Base-by-base conservation (phyloP, 1,140 invertebrate species). In the Drosophila kikkawai region DNA sequence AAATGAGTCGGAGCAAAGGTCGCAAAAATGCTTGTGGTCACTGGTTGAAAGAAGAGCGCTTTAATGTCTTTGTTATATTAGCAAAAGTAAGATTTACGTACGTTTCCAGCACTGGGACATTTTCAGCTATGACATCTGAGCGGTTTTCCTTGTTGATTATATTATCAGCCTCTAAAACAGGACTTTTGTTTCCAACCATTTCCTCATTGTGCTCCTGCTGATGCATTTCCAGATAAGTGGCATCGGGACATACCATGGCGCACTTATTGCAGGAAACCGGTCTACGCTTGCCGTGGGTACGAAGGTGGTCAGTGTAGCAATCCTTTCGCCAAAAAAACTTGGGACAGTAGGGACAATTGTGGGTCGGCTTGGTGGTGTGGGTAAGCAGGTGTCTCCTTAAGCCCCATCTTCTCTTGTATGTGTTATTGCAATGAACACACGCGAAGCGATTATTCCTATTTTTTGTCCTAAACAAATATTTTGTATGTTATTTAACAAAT, bases 341-440 rank as follows among this genome's bases (percentile, higher is more conserved):
- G 0, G 19, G 32, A 12, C 81, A 83, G 15, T 15, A 17, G 7
- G 13, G 22, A 17, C 80, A 83, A 37, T 76, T 66, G 26, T 70
- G 68, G 1, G 26, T 63, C n/a, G 65, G 75, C 22, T 82, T 48
- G 26, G 60, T 48, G 0, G 36, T 45, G 19, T 82, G 80, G 7
- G 9, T 47, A 5, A 39, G 65, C 22, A 32, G 37, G 29, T 84
- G 81, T 45, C 48, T 36, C 1, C 0, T 41, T 1, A 74, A 19
- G n/a, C 3, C 12, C 0, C 1, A 1, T 9, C 11, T 47, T 0
- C 0, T 17, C 11, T 3, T 39, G n/a, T 39, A 74, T 19, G 26
- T n/a, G 11, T 47, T 29, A 12, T 17, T 5, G 26, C 60, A 68
- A 9, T 71, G 13, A 4, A 22, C 11, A 51, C 67, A 71, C 4